phyloP scores from a whole-genome alignment of 1,140 invertebrate genomes.

The Thaumatotibia leucotreta region DNA sequence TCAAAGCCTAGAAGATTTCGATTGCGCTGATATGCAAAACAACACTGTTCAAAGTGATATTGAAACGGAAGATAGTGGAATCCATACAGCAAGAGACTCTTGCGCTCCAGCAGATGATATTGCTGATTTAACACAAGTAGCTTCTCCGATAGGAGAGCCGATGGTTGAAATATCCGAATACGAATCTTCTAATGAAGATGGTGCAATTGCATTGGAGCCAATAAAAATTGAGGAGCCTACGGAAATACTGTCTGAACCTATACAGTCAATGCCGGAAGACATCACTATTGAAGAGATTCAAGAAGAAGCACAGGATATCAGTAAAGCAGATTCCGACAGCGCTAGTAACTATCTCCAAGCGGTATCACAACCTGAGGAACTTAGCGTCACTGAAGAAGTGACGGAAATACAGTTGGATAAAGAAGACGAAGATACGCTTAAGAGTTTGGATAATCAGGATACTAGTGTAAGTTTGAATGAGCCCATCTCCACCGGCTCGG shows the following conservation, averaged over 20 bases:
- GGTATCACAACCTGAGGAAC: slow-evolving; percentile 67
- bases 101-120: slow-evolving; percentile 86
- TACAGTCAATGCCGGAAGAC: slow-evolving; percentile 40
- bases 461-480: slow-evolving; percentile 77
- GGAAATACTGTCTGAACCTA: slow-evolving; percentile 29
- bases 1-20: slow-evolving; percentile 81
- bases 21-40: slow-evolving; percentile 72
- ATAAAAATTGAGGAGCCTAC: slow-evolving; percentile 43
- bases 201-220: slow-evolving; percentile 34
- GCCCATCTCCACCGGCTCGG: slow-evolving; percentile 62
- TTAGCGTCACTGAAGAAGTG: slow-evolving; percentile 64
- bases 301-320: slow-evolving; percentile 32
- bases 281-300: slow-evolving; percentile 57
- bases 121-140: slow-evolving; percentile 71
- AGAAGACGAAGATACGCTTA: slow-evolving; percentile 74
- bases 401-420: slow-evolving; percentile 71
- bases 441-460: slow-evolving; percentile 74
- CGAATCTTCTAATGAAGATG: slow-evolving; percentile 68
- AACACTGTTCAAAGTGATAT: slow-evolving; percentile 78
- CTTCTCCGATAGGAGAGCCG: slow-evolving; percentile 67
- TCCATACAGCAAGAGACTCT: slow-evolving; percentile 87
- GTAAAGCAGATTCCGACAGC: slow-evolving; percentile 59
- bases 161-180: slow-evolving; percentile 69
- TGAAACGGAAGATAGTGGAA: slow-evolving; percentile 88
- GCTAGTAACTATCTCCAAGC: slow-evolving; percentile 67